Evolutionary conservation across 2,113 vertebrate species (phyloP), one percentile per base, ranked within the genome.

Genomic region (Clupea harengus): DNA sequence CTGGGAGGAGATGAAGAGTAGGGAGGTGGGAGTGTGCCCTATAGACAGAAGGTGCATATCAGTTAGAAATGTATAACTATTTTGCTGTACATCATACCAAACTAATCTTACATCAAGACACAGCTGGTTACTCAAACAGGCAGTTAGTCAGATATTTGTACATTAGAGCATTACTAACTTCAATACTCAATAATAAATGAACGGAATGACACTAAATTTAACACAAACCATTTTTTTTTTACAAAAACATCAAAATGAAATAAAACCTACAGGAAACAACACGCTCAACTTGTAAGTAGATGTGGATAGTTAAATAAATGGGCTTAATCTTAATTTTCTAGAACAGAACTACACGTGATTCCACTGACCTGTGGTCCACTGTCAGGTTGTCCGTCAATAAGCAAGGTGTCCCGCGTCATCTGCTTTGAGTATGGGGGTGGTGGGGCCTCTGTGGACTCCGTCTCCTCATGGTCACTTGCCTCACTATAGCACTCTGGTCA

Each of bases 401-500:
- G 86, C 87, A 95, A 92, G 9, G 44, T 90, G 90, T 93, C 86
- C 85, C 87, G 84, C 86, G 90, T 81, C 18, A 88, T 86, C 88
- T 96, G 93, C 2, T 94, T 94, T 84, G 92, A 88, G 88, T 95
- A 96, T 0, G 96, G 95, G 11, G 96, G 95, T 54, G 96, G 94
- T 0, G 97, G 95, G 0, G 92, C 93, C 83, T 98, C 96, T 17
- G 95, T 93, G 89, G 93, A 92, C 85, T 98, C 97, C 2, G 95
- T 91, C 82, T 99, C 98, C 10, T 99, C 98, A 0, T 97, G 97
- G 86, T 99, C 98, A 10, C 98, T 99, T 88, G 97, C 93, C 90
- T 96, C 98, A 64, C 98, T 99, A 84, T 99, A 99, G 88, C 97
- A 97, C 92, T 99, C 98, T 99, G 89, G 75, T 85, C 82, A 9